Evolutionary conservation across 2,888 invertebrate genomes (phyloP).

Genomic region (Amphipyra tragopoginis): DNA sequence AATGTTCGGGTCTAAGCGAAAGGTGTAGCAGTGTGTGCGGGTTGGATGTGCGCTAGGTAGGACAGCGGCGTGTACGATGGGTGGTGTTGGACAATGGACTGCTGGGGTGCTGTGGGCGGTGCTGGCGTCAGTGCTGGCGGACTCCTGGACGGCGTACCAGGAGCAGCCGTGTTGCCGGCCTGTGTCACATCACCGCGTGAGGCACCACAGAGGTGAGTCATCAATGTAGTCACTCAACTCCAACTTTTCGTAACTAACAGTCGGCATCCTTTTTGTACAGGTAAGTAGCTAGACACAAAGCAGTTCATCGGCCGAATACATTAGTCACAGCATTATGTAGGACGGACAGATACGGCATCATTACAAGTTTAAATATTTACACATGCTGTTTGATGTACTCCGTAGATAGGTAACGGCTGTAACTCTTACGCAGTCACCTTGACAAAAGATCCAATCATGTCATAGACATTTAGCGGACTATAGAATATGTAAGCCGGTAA

Average conservation of each 20-base stretch:
- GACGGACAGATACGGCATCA: conserved; percentile 56
- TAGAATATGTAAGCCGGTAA: too few species aligned
- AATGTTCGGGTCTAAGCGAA: conserved; percentile 64
- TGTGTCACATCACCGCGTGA: conserved; percentile 89
- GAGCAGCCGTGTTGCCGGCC: conserved; percentile 92
- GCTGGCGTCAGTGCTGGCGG: conserved; percentile 88
- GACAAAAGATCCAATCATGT: background rate
- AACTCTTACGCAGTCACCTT: conserved; percentile 22
- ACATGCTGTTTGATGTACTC: conserved; percentile 30
- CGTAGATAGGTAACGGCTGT: conserved; percentile 35
- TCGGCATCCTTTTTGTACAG: conserved; percentile 45
- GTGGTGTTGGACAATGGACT: conserved; percentile 72
- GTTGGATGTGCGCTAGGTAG: conserved; percentile 74
- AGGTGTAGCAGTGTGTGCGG: conserved; percentile 67
- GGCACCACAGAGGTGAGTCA: conserved; percentile 91
- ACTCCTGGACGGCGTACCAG: conserved; percentile 92
- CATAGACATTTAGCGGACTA: too few species aligned
- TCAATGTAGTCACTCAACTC: conserved; percentile 15
- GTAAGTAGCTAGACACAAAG: conserved; percentile 43
- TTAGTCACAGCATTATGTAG: conserved; percentile 64
- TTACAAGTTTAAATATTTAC: conserved; percentile 66
- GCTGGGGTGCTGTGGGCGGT: conserved; percentile 77
- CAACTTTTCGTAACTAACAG: conserved; percentile 18
- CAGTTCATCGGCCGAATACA: conserved; percentile 64
- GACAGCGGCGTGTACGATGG: conserved; percentile 69